phyloP scores from a whole-genome alignment of 2,888 invertebrate species.

The Dexiosoma caninum region DNA sequence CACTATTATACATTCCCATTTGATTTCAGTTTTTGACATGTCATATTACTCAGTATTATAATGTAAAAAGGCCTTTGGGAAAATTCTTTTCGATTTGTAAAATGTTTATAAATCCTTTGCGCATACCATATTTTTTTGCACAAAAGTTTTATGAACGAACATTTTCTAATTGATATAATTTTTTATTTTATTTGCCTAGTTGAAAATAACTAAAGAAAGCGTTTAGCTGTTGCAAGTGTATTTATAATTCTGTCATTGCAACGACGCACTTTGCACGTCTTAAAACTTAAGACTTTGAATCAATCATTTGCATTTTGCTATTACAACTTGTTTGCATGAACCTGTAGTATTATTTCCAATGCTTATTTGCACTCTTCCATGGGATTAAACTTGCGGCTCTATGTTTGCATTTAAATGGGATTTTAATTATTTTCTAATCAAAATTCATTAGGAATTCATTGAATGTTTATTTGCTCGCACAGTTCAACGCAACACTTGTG shows the following conservation, averaged over 20 bases:
- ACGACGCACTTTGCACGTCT: background rate
- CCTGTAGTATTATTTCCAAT: background rate
- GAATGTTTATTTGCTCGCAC: slow-evolving; percentile 25
- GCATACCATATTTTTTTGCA: no score
- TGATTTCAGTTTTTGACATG: no score
- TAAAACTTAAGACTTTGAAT: background rate
- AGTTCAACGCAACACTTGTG: slow-evolving; percentile 21
- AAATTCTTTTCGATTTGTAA: no score
- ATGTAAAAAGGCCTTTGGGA: no score
- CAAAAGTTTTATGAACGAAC: no score
- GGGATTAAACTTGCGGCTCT: background rate
- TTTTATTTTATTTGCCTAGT: no score
- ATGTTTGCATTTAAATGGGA: slow-evolving; percentile 4
- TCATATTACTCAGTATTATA: no score
- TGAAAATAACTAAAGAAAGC: background rate
- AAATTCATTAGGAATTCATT: slow-evolving; percentile 58
- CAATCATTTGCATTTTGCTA: background rate
- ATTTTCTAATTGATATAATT: no score
- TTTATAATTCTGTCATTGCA: background rate
- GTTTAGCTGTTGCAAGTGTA: background rate
- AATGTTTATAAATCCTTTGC: no score
- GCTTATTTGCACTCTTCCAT: background rate
- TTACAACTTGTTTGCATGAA: background rate
- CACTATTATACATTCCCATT: no score
- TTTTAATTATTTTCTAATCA: slow-evolving; percentile 57